These are phyloP conservation scores for Dermatophagoides farinae DNA, from an alignment of 1,140 invertebrate genomes.

Conservation along the genomic window DNA sequence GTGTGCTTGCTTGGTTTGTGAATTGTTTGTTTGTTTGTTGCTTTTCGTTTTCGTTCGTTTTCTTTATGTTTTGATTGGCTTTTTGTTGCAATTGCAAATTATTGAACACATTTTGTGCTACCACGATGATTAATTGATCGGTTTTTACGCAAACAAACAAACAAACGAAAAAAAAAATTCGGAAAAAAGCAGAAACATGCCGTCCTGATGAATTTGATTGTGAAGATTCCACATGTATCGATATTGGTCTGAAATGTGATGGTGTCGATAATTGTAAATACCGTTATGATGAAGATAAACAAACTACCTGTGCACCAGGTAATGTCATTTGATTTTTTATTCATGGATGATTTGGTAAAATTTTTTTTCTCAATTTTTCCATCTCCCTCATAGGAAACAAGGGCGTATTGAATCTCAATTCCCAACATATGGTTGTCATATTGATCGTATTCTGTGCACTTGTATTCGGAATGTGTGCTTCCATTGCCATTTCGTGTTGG, in stretches of 20 bases:
- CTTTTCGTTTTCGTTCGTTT: too few species aligned
- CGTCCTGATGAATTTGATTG: slow-evolving; percentile 22
- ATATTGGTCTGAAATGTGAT: slow-evolving; percentile 46
- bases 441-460: slow-evolving; percentile 69
- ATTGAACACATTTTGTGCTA: background rate
- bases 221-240: slow-evolving; percentile 40
- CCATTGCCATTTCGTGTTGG: slow-evolving; percentile 23
- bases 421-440: slow-evolving; percentile 61
- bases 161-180: too few species aligned
- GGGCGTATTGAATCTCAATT: slow-evolving; percentile 14
- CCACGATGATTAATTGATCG: background rate
- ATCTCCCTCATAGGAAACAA: slow-evolving; percentile 2
- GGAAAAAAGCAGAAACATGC: slow-evolving; percentile 19
- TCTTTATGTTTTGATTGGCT: too few species aligned
- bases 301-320: slow-evolving; percentile 22
- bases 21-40: background rate
- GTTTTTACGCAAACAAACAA: background rate
- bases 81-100: too few species aligned
- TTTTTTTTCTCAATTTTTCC: background rate
- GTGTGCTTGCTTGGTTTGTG: background rate
- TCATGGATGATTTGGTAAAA: slow-evolving; percentile 1
- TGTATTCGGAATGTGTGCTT: slow-evolving; percentile 52
- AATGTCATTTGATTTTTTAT: slow-evolving; percentile 2
- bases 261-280: slow-evolving; percentile 51
- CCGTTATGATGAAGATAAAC: slow-evolving; percentile 54